A percentile compares a stretch with the other conserved stretches of the same genome.
Evolutionary conservation across 2,888 invertebrate species (phyloP).

Genomic region (Molorchus minor): DNA sequence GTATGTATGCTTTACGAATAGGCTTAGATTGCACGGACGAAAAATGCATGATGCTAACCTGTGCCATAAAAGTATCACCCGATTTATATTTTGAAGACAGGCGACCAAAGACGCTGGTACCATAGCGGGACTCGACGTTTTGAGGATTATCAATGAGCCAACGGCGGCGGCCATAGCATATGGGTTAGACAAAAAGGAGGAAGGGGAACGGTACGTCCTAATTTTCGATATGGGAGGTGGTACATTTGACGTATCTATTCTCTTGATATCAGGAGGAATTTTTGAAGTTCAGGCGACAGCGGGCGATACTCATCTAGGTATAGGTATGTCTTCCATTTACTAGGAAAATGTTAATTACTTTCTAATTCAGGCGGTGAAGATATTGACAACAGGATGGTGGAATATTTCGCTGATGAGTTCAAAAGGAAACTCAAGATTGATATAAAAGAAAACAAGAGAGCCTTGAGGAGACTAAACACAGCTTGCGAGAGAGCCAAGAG

Average conservation of each 20-base stretch:
- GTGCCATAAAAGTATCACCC: too few species aligned
- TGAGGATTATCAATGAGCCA: slow-evolving; percentile 74
- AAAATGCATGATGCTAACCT: too few species aligned
- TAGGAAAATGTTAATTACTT: slow-evolving; percentile 38
- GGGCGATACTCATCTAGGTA: slow-evolving; percentile 66
- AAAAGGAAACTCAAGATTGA: slow-evolving; percentile 67
- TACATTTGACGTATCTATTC: slow-evolving; percentile 76
- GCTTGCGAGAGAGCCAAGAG: slow-evolving; percentile 73
- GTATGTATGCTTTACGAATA: slow-evolving; percentile 55
- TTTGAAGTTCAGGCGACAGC: slow-evolving; percentile 71
- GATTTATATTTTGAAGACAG: slow-evolving; percentile 59
- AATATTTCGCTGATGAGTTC: slow-evolving; percentile 66
- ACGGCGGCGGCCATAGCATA: slow-evolving; percentile 74
- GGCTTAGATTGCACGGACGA: too few species aligned
- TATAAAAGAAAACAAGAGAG: slow-evolving; percentile 62
- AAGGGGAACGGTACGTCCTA: slow-evolving; percentile 60
- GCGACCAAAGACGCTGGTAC: slow-evolving; percentile 75
- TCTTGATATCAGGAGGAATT: slow-evolving; percentile 72
- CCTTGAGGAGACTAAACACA: slow-evolving; percentile 69
- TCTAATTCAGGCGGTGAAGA: slow-evolving; percentile 60
- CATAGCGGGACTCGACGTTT: slow-evolving; percentile 70
- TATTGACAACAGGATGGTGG: slow-evolving; percentile 67
- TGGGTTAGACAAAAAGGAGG: slow-evolving; percentile 64
- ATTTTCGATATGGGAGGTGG: slow-evolving; percentile 67
- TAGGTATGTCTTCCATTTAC: neutral